Conservation (phyloP, 2,113 vertebrate genomes). For the Balaeniceps rex region DNA sequence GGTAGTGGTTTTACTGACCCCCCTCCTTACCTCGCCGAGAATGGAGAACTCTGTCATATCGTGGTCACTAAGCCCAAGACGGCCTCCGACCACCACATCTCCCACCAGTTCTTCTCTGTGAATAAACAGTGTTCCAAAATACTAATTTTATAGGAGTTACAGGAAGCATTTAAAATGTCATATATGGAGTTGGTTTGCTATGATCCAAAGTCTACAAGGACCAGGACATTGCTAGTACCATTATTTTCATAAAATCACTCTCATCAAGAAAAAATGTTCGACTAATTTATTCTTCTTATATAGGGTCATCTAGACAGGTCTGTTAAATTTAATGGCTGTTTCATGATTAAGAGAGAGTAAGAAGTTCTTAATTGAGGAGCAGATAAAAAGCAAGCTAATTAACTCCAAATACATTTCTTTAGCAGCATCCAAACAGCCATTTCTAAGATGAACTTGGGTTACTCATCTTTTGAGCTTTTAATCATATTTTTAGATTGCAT, state of each 20-base stretch:
- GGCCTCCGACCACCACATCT: too few species aligned
- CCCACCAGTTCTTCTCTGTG: too few species aligned
- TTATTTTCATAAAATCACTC: constrained; percentile 33
- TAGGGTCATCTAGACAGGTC: constrained; percentile 68
- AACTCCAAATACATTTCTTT: constrained; percentile 70
- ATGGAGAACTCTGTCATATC: too few species aligned
- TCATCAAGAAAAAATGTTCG: constrained; percentile 56
- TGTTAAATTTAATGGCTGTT: constrained; percentile 74
- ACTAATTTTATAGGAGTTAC: neutral
- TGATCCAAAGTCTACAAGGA: constrained; percentile 18
- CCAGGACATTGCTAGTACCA: neutral
- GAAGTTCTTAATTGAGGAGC: constrained; percentile 73
- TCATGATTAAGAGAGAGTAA: constrained; percentile 68
- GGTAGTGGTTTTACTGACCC: too few species aligned
- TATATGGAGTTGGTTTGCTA: neutral
- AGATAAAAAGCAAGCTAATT: constrained; percentile 79
- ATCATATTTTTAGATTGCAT: constrained; percentile 80
- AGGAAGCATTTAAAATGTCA: neutral
- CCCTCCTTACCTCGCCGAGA: too few species aligned
- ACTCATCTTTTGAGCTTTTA: constrained; percentile 74
- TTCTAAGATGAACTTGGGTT: constrained; percentile 72
- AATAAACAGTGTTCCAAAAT: neutral
- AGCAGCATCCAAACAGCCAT: constrained; percentile 68
- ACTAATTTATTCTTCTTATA: constrained; percentile 70
- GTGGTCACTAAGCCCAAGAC: too few species aligned